Base-by-base conservation (phyloP, 1,140 invertebrate genomes). In the Drosophila micromelanica region DNA sequence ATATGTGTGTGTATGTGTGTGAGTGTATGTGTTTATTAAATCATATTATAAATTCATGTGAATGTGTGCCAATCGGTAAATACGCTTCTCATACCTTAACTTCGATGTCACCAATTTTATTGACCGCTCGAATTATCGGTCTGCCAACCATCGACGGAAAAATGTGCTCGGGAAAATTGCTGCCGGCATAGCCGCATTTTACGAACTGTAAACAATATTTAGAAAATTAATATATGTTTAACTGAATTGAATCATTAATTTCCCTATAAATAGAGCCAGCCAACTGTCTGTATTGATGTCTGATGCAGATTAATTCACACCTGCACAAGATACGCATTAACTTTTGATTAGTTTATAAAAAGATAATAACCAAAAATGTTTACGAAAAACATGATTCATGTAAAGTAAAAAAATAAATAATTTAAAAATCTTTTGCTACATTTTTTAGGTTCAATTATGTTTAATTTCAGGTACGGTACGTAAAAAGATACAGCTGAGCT, bases 121-220 rank as follows among this genome's bases (percentile, higher is more conserved):
- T 98, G 63, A 97, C 96, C 42, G 99, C 99, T 93, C 98, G 94
- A 77, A 99, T 98, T 76, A 99, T 99, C 7, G 99, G 99, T 91
- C 99, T 94, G 62, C 99, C 99, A 52, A 99, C 98, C 94, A 99
- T 96, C 2, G 98, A 99, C 40, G 99, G 99, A 93, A 99, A 99
- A 91, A 99, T 99, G 91, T 98, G 96, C 48, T 97, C 97, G 67
- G 99, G 99, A 93, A 99, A 99, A 94, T 99, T 99, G 60, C 98
- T 97, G 48, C 99, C 99, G 75, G 98, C 98, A 95, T 98, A 99
- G 79, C 99, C 99, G 93, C 98, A 99, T 94, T 99, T 99, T 7
- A 99, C 98, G 94, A 99, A 99, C 98, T 99, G 93, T 27, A 95
- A 90, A 89, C 5, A 11, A n/a, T 94, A 84, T 90, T 89, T 77